phyloP scores from a whole-genome alignment of 2,888 invertebrate genomes.

The Drosophila ustulata region DNA sequence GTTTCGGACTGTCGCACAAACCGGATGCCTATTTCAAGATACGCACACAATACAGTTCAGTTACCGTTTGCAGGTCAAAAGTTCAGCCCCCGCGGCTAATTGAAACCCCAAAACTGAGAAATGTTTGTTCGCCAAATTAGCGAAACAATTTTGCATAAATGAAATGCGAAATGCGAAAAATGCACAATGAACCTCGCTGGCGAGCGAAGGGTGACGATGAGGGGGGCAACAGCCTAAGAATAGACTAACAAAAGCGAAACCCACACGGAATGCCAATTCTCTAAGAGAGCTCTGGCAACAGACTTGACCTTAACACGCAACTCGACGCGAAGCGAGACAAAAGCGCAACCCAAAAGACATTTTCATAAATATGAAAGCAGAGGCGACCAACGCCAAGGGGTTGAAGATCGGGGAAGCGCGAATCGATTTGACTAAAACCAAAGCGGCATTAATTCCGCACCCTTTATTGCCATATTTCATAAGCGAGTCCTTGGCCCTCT shows the following conservation, averaged over 20 bases:
- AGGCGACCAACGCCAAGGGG: background rate
- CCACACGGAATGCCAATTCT: slow-evolving; percentile 26
- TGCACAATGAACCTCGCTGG: slow-evolving; percentile 27
- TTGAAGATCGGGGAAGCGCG: background rate
- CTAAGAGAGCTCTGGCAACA: slow-evolving; percentile 11
- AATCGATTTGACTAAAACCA: slow-evolving; percentile 16
- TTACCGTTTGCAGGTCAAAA: slow-evolving; percentile 30
- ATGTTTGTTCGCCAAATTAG: slow-evolving; percentile 46
- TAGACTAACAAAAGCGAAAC: slow-evolving; percentile 43
- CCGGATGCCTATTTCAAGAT: slow-evolving; percentile 45
- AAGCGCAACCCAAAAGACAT: slow-evolving; percentile 18
- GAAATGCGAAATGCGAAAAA: slow-evolving; percentile 45
- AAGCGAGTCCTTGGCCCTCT: background rate
- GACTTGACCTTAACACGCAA: slow-evolving; percentile 31
- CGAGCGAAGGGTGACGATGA: slow-evolving; percentile 15
- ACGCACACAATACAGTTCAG: slow-evolving; percentile 15
- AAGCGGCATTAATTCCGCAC: background rate
- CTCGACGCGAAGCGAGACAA: slow-evolving; percentile 16
- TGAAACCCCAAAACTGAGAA: slow-evolving; percentile 48
- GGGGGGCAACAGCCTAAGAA: slow-evolving; percentile 33
- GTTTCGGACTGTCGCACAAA: slow-evolving; percentile 11
- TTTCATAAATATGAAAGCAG: slow-evolving; percentile 7
- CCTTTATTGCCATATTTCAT: slow-evolving; percentile 1
- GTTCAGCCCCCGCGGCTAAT: slow-evolving; percentile 44
- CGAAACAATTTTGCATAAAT: slow-evolving; percentile 47